Evolutionary conservation across 2,888 invertebrate species (phyloP).

Genomic region (Sceliomorpha sp.): DNA sequence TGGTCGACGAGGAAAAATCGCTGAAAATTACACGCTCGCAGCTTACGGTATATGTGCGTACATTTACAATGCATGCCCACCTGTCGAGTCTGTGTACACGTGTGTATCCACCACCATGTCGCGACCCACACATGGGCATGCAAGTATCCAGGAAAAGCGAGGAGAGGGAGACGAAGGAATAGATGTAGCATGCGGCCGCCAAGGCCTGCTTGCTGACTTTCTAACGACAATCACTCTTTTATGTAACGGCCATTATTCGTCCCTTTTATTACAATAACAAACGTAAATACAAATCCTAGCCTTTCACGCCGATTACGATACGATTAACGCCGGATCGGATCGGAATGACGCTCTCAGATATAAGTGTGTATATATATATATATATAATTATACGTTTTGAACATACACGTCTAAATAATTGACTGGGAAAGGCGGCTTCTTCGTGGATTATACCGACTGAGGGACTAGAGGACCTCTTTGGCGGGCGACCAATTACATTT

Average conservation of each 20-base stretch:
- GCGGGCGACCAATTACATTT: slow-evolving; percentile 68
- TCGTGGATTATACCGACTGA: slow-evolving; percentile 64
- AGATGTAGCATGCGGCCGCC: slow-evolving; percentile 55
- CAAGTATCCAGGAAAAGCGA: slow-evolving; percentile 52
- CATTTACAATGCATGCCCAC: slow-evolving; percentile 35
- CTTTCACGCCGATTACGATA: slow-evolving; percentile 49
- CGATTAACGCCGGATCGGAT: slow-evolving; percentile 34
- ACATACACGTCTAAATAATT: slow-evolving; percentile 9
- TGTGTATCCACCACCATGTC: slow-evolving; percentile 10
- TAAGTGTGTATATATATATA: slow-evolving; percentile 34
- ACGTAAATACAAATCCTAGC: slow-evolving; percentile 57
- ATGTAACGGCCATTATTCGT: slow-evolving; percentile 75
- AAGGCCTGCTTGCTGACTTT: slow-evolving; percentile 69
- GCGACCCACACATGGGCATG: slow-evolving; percentile 33
- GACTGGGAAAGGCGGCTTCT: slow-evolving; percentile 14
- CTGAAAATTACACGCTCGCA: neutral
- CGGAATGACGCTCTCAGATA: slow-evolving; percentile 12
- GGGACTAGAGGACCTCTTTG: slow-evolving; percentile 79
- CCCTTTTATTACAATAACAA: slow-evolving; percentile 74
- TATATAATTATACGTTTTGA: slow-evolving; percentile 24
- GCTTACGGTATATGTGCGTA: slow-evolving; percentile 13
- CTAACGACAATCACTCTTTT: slow-evolving; percentile 73
- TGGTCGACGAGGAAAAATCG: slow-evolving; percentile 32
- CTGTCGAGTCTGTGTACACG: slow-evolving; percentile 20
- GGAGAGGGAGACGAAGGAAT: slow-evolving; percentile 40